Percentiles rank a stretch among this genome's conserved stretches.
Conservation (phyloP, 2,888 invertebrate genomes). For the Aporophyla lueneburgensis region DNA sequence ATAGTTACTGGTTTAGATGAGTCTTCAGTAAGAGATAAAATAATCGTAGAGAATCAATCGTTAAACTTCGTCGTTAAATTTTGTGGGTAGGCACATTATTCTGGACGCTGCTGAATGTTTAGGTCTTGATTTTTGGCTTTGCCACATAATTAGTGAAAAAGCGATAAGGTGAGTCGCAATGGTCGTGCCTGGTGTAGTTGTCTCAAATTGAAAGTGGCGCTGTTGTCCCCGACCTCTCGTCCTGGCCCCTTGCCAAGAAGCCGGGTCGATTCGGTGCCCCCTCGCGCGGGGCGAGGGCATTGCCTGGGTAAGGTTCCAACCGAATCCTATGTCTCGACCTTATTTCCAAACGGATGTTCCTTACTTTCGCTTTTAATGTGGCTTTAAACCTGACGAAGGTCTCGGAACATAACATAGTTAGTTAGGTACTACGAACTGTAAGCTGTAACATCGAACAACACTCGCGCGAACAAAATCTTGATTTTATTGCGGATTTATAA, state of each 20-base stretch:
- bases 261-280: slow-evolving; percentile 81
- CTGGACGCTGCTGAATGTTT: not conserved
- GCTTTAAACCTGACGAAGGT: slow-evolving; percentile 37
- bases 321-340: slow-evolving; percentile 67
- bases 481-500: slow-evolving; percentile 6
- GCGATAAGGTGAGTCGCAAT: slow-evolving; percentile 52
- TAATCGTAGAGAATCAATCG: slow-evolving; percentile 17
- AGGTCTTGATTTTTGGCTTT: slow-evolving; percentile 29
- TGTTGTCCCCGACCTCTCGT: slow-evolving; percentile 71
- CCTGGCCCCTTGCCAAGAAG: slow-evolving; percentile 81
- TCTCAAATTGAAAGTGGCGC: slow-evolving; percentile 78
- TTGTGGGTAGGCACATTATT: slow-evolving; percentile 18
- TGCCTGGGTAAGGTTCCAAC: slow-evolving; percentile 65
- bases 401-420: slow-evolving; percentile 23
- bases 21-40: slow-evolving; percentile 31
- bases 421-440: not conserved
- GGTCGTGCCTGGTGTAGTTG: slow-evolving; percentile 74
- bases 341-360: slow-evolving; percentile 64
- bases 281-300: slow-evolving; percentile 64
- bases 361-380: slow-evolving; percentile 64
- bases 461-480: slow-evolving; percentile 16
- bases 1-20: slow-evolving; percentile 32
- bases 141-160: slow-evolving; percentile 46
- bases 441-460: slow-evolving; percentile 3
- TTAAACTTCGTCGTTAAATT: slow-evolving; percentile 20